Percentiles rank a stretch among this genome's conserved stretches.
Evolutionary conservation across 2,888 invertebrate species (phyloP).

Genomic region (Patella depressa): DNA sequence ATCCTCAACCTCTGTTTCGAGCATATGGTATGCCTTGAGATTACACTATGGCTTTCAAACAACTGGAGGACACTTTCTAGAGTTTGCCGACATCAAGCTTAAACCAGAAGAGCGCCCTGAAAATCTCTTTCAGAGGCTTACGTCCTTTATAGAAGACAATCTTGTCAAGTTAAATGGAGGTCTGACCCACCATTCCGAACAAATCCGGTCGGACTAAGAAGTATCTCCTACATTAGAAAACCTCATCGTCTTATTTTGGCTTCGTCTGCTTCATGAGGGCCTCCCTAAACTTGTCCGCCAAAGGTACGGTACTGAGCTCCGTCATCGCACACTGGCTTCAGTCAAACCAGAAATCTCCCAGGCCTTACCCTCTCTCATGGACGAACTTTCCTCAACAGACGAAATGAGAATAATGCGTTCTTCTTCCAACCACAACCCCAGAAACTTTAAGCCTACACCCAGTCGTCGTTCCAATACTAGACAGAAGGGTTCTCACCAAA

Average conservation of each 20-base stretch:
- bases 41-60: background rate
- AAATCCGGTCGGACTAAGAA: background rate
- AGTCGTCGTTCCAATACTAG: no score
- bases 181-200: background rate
- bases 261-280: background rate
- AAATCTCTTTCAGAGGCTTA: no score
- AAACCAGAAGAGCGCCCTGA: background rate
- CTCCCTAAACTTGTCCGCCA: background rate
- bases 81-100: background rate
- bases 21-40: background rate
- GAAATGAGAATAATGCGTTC: background rate
- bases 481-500: background rate
- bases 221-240: background rate
- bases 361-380: background rate
- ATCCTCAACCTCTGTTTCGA: background rate
- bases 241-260: slow-evolving; percentile 19
- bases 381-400: background rate
- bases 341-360: background rate
- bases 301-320: background rate
- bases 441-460: no score
- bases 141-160: background rate
- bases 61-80: no score
- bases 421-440: background rate
- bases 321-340: background rate
- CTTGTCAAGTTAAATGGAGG: background rate